These are phyloP conservation scores for Stenopsyche tienmushanensis DNA, from an alignment of 1,140 invertebrate genomes.

Conservation along the genomic window DNA sequence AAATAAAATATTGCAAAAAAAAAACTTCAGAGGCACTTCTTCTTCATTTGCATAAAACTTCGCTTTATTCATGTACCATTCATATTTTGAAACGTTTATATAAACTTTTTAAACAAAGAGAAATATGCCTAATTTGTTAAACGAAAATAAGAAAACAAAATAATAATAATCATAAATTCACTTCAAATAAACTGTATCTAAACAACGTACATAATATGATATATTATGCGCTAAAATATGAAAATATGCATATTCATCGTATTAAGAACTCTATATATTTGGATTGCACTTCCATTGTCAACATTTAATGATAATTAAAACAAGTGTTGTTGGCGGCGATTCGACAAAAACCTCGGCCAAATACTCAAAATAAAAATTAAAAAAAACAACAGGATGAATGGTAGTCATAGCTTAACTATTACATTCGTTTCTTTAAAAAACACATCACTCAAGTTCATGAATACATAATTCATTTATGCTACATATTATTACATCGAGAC, in stretches of 20 bases:
- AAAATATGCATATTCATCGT: background rate
- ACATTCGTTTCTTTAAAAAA: too few relatives aligned
- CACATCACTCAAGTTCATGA: too few relatives aligned
- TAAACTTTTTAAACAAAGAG: slow-evolving; percentile 16
- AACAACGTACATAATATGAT: slow-evolving; percentile 16
- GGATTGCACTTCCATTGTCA: slow-evolving; percentile 28
- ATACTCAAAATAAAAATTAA: background rate
- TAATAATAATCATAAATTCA: slow-evolving; percentile 25
- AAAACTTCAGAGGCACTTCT: slow-evolving; percentile 22
- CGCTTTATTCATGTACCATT: slow-evolving; percentile 27
- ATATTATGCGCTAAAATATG: slow-evolving; percentile 2
- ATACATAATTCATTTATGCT: too few relatives aligned
- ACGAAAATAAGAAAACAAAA: slow-evolving; percentile 7
- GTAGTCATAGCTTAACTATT: too few relatives aligned
- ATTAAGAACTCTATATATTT: background rate
- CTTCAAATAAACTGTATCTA: slow-evolving; percentile 8
- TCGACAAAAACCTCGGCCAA: background rate
- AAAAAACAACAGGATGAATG: too few relatives aligned
- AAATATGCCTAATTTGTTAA: slow-evolving; percentile 11
- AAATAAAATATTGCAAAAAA: slow-evolving; percentile 16
- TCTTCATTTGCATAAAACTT: slow-evolving; percentile 20
- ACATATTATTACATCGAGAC: too few relatives aligned
- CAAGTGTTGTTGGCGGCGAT: too few relatives aligned
- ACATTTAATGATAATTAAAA: slow-evolving; percentile 25
- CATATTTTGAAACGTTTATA: slow-evolving; percentile 14